A percentile compares a stretch with the other conserved stretches of the same genome.
These are phyloP conservation scores for Conus ventricosus DNA, from an alignment of 1,140 invertebrate genomes.

Conservation along the genomic window DNA sequence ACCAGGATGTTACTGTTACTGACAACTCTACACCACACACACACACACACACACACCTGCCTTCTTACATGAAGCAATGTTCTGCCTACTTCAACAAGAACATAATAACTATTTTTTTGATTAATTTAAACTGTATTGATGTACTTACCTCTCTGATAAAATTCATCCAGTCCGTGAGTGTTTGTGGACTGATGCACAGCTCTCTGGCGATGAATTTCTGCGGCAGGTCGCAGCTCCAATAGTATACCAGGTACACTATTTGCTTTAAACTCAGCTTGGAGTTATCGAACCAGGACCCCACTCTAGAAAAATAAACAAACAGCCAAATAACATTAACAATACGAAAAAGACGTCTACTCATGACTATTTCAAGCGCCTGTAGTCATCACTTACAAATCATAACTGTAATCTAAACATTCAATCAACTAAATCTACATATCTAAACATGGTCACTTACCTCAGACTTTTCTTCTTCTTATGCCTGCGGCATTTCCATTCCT, in stretches of 20 bases:
- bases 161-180: conserved; percentile 39
- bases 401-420: too few species aligned
- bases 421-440: too few species aligned
- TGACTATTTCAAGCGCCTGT: too few species aligned
- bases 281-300: background rate
- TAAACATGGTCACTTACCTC: too few species aligned
- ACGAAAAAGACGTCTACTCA: background rate
- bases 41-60: too few species aligned
- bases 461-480: too few species aligned
- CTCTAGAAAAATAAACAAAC: background rate
- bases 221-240: background rate
- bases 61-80: too few species aligned
- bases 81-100: background rate
- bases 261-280: background rate
- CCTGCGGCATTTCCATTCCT: too few species aligned
- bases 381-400: too few species aligned
- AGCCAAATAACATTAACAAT: too few species aligned
- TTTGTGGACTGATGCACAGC: background rate
- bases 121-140: background rate
- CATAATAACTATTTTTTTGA: background rate
- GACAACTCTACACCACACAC: too few species aligned
- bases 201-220: conserved; percentile 24
- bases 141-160: conserved; percentile 32
- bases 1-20: background rate
- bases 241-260: conserved; percentile 24